Conservation (phyloP, 1,140 invertebrate species). For the Trialeurodes vaporariorum region DNA sequence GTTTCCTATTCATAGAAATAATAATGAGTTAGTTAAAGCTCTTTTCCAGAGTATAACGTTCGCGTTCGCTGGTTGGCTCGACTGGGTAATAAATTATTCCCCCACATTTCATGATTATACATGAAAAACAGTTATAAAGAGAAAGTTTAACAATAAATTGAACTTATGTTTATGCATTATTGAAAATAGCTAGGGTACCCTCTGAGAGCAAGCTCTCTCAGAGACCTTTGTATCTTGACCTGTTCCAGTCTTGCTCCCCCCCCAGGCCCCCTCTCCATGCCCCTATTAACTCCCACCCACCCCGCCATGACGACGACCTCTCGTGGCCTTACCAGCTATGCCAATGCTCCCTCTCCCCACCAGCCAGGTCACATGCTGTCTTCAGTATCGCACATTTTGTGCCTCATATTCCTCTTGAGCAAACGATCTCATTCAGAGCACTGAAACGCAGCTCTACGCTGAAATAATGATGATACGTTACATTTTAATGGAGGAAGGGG, state of each 20-base stretch:
- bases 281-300: not conserved
- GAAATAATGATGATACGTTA: too few relatives aligned
- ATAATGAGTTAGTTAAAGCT: constrained; percentile 1
- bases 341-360: too few relatives aligned
- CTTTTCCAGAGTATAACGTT: not conserved
- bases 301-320: too few relatives aligned
- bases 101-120: not conserved
- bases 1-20: not conserved
- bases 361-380: too few relatives aligned
- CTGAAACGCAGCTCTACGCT: too few relatives aligned
- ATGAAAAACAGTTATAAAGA: constrained; percentile 1
- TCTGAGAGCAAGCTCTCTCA: not conserved
- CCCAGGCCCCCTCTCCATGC: not conserved
- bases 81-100: not conserved
- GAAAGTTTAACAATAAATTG: constrained; percentile 1
- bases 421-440: too few relatives aligned
- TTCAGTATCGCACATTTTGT: too few relatives aligned
- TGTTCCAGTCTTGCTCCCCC: not conserved
- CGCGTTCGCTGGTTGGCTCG: too few relatives aligned
- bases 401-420: too few relatives aligned
- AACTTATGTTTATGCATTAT: not conserved
- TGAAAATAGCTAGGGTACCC: not conserved
- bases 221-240: not conserved
- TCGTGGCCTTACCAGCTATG: too few relatives aligned
- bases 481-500: too few relatives aligned